phyloP scores from a whole-genome alignment of 2,113 vertebrate genomes.

The Cheilinus undulatus region DNA sequence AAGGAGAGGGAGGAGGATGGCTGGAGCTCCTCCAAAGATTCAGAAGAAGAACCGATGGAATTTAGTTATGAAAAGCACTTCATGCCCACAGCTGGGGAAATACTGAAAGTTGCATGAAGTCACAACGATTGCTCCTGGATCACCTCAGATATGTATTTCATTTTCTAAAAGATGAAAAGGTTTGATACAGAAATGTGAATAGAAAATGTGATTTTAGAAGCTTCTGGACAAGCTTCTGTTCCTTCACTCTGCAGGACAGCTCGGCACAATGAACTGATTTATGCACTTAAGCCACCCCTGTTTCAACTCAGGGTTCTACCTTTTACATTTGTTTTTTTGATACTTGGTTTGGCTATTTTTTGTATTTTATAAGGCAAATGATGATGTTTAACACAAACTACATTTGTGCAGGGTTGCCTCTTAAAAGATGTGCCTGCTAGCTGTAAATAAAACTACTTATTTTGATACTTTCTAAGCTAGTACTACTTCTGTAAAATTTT shows the following conservation, averaged over 20 bases:
- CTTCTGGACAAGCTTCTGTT: neutral
- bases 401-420: too few relatives aligned
- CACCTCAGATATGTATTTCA: neutral
- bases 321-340: neutral
- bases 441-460: too few relatives aligned
- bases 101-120: constrained; percentile 28
- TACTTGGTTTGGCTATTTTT: neutral
- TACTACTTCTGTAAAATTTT: neutral
- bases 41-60: constrained; percentile 44
- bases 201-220: too few relatives aligned
- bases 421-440: too few relatives aligned
- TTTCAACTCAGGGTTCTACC: too few relatives aligned
- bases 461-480: too few relatives aligned
- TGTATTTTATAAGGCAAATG: too few relatives aligned
- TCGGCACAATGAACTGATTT: neutral
- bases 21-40: constrained; percentile 47
- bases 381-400: too few relatives aligned
- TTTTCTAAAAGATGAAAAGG: neutral
- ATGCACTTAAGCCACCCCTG: neutral
- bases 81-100: constrained; percentile 72
- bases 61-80: constrained; percentile 81
- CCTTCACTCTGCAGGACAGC: neutral
- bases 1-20: neutral
- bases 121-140: neutral
- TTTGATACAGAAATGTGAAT: neutral